Evolutionary conservation across 2,113 vertebrate genomes (phyloP), one percentile per base, ranked within the genome.

Genomic region (Rhynchomys soricoides): DNA sequence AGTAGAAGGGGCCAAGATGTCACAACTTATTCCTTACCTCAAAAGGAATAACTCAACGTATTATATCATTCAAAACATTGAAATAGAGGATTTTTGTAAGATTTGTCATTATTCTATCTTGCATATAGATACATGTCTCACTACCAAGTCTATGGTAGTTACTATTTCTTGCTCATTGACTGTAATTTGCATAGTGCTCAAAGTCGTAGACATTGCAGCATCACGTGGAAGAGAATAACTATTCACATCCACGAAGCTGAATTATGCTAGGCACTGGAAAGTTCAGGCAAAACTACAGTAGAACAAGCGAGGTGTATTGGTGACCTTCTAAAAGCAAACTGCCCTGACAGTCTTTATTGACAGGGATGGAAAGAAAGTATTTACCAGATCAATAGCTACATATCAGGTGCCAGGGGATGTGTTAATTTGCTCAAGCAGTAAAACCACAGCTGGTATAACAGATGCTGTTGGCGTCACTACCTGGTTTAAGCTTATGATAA

Each of bases 371-470:
- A 21, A 86, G 62, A 95, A 26, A 16, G 34, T 43, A 81, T 90
- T 68, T 90, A 57, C 26, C 48, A 74, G 64, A 81, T 74, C 48
- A 81, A 66, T 48, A 90, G 55, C 55, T 74, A 16, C 45, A 59
- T 55, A 90, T 19, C 10, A 64, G 59, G 16, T 83, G 70, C 52
- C 71, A 74, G 11, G 55, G 37, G 48, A 59, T 81, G 55, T 81
- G n/a, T 73, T 90, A 74, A 92, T 90, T 48, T 92, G 7, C 55
- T 90, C 52, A 79, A 85, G 86, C 43, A 78, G 57, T 57, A 62
- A 78, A 94, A 64, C 40, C 48, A 66, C 57, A 81, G 50, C 90
- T 92, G 57, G 21, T 86, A 62, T 1, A 59, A 9, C 55, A 73
- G 81, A 74, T 71, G 70, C 40, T 29, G 15, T 24, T 85, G 77